Conservation (phyloP, 2,797 vertebrate genomes). For the Arnoldichthys spilopterus region DNA sequence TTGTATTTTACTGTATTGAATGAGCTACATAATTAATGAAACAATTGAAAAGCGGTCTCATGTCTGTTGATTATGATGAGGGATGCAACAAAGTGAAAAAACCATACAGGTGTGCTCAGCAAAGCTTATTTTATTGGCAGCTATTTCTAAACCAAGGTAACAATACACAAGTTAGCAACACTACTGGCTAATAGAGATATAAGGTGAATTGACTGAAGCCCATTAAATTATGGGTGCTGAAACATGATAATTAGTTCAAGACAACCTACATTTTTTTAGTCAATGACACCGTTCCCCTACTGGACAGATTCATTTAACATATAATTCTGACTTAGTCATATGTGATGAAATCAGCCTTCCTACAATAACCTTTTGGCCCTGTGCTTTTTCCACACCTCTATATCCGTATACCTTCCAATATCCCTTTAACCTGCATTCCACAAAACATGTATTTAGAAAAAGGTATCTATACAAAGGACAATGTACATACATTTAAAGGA, state of each 20-base stretch:
- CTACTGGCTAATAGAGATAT: constrained; percentile 5
- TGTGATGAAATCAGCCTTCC: constrained; percentile 48
- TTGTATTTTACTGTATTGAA: constrained; percentile 67
- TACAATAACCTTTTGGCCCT: constrained; percentile 72
- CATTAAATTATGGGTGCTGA: constrained; percentile 24
- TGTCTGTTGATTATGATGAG: constrained; percentile 16
- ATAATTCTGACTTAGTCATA: constrained; percentile 21
- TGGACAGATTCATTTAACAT: constrained; percentile 10
- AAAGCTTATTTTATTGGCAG: constrained; percentile 50
- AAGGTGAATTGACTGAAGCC: constrained; percentile 4
- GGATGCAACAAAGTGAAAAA: neutral
- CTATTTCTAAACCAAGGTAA: constrained; percentile 35
- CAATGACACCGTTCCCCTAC: constrained; percentile 5
- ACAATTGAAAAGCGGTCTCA: constrained; percentile 16
- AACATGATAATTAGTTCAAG: constrained; percentile 8
- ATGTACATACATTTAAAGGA: constrained; percentile 54
- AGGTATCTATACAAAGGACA: constrained; percentile 65
- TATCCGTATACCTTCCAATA: constrained; percentile 45
- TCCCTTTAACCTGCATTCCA: constrained; percentile 53
- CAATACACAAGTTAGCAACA: constrained; percentile 5
- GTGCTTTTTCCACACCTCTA: constrained; percentile 67
- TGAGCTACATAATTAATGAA: constrained; percentile 59
- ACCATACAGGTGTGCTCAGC: neutral
- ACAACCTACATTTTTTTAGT: constrained; percentile 29
- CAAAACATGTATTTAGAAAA: constrained; percentile 57